Percentiles rank a stretch among this genome's conserved stretches.
Conservation (phyloP, 1,140 invertebrate genomes). For the Melanaphis sacchari region DNA sequence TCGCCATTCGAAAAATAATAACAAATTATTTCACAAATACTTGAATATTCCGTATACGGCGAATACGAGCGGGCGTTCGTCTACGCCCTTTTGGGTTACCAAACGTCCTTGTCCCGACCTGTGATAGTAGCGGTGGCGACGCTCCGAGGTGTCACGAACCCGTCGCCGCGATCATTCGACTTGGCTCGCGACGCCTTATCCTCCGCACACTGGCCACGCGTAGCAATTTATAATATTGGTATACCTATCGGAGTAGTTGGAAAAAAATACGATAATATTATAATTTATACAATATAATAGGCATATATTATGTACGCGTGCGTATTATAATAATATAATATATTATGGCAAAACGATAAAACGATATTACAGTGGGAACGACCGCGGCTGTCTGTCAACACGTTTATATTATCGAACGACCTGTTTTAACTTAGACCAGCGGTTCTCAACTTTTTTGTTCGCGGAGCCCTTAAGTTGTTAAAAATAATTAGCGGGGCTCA, state of each 20-base stretch:
- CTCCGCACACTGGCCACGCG: neutral
- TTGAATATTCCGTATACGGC: constrained; percentile 32
- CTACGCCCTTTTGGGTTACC: constrained; percentile 53
- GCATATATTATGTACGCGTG: neutral
- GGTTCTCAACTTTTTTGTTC: neutral
- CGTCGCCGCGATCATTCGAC: neutral
- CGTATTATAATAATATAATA: neutral
- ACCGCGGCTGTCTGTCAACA: neutral
- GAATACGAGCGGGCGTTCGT: neutral
- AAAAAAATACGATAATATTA: neutral
- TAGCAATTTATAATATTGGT: neutral
- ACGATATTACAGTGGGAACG: neutral
- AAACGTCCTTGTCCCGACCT: constrained; percentile 42
- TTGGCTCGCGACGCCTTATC: neutral
- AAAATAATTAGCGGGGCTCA: neutral
- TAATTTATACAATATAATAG: neutral
- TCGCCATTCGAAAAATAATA: constrained; percentile 10
- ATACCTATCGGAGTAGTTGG: neutral
- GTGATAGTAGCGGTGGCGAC: neutral
- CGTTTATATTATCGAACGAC: neutral
- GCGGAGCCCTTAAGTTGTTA: neutral
- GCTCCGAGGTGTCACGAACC: constrained; percentile 43
- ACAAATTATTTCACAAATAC: constrained; percentile 33
- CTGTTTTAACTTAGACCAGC: neutral
- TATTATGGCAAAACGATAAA: neutral